Conservation (phyloP, 2,888 invertebrate genomes). For the Terebella lapidaria region DNA sequence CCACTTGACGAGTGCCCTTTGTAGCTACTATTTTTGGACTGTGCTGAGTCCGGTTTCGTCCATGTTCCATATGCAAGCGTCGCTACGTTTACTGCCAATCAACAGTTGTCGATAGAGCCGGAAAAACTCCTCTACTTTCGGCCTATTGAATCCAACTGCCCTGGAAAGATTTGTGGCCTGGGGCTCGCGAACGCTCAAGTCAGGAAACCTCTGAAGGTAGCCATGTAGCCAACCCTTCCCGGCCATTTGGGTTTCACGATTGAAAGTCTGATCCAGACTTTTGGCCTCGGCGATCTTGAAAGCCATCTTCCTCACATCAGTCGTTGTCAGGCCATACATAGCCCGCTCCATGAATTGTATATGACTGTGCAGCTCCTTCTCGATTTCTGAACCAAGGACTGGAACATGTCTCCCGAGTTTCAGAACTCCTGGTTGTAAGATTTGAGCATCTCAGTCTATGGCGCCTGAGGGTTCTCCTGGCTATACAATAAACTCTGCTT, state of each 20-base stretch:
- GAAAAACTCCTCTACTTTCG: too few relatives aligned
- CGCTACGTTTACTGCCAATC: neutral
- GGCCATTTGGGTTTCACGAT: neutral
- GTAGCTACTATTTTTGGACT: constrained; percentile 4
- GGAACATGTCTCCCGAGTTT: neutral
- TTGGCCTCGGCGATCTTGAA: neutral
- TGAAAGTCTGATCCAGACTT: neutral
- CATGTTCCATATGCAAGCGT: neutral
- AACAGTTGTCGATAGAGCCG: too few relatives aligned
- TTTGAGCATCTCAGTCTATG: neutral
- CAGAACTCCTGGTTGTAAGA: neutral
- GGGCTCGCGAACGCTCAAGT: neutral
- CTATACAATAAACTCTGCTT: too few relatives aligned
- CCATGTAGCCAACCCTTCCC: neutral
- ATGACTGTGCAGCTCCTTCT: neutral
- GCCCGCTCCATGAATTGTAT: neutral
- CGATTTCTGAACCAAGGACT: neutral
- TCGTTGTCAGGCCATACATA: neutral
- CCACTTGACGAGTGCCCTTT: constrained; percentile 7
- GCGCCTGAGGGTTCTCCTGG: too few relatives aligned
- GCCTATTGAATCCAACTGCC: neutral
- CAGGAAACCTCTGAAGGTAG: neutral
- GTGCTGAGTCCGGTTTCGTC: neutral
- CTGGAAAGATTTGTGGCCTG: neutral
- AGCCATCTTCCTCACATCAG: neutral